Conservation (phyloP, 2,888 invertebrate species). For the Kuschelorhynchus macadamiae region DNA sequence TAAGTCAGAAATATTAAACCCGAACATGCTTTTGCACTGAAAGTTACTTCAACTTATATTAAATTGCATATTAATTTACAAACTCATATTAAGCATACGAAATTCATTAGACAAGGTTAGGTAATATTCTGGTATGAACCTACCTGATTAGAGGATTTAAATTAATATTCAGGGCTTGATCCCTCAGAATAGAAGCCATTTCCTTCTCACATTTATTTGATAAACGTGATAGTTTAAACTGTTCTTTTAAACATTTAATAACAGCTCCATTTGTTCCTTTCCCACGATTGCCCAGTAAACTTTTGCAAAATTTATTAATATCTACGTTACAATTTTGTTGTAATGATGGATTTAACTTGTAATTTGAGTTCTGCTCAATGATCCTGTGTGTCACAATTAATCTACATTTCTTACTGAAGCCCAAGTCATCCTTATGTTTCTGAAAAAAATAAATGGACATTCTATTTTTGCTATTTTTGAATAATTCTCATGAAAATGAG, state of each 20-base stretch:
- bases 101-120: too few species aligned
- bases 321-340: slow-evolving; percentile 86
- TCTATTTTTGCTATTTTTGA: not conserved
- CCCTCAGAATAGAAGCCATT: slow-evolving; percentile 85
- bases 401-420: slow-evolving; percentile 88
- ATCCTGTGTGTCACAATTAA: slow-evolving; percentile 88
- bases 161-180: slow-evolving; percentile 91
- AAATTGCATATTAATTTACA: not conserved
- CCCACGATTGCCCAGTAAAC: slow-evolving; percentile 65
- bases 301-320: slow-evolving; percentile 76
- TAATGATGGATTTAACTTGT: slow-evolving; percentile 88
- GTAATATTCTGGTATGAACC: too few species aligned
- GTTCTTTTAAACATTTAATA: slow-evolving; percentile 85
- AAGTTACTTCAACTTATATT: not conserved
- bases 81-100: too few species aligned
- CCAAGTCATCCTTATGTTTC: slow-evolving; percentile 80
- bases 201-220: slow-evolving; percentile 85
- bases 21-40: not conserved
- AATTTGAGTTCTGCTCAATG: slow-evolving; percentile 92
- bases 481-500: too few species aligned
- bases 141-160: slow-evolving; percentile 84
- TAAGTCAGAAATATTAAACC: not conserved
- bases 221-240: slow-evolving; percentile 82
- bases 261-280: slow-evolving; percentile 86
- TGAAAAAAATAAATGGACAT: slow-evolving; percentile 55